phyloP scores from a whole-genome alignment of 2,888 invertebrate species.

The Sarcophaga subvicina region DNA sequence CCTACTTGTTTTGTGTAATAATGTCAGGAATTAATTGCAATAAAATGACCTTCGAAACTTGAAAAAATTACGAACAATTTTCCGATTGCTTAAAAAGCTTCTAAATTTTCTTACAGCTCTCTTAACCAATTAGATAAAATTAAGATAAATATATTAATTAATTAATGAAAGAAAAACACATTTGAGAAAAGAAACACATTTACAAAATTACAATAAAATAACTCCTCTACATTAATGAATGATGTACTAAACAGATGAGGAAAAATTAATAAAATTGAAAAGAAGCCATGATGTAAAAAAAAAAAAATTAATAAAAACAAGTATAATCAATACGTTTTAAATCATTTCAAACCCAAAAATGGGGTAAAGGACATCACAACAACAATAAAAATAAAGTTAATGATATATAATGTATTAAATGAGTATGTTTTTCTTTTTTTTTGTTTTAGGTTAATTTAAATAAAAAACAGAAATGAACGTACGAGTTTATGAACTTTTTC shows the following conservation, averaged over 20 bases:
- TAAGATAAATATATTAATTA: too few relatives aligned
- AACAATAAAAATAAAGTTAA: not conserved
- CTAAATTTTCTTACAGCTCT: too few relatives aligned
- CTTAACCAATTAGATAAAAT: too few relatives aligned
- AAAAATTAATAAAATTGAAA: constrained; percentile 45
- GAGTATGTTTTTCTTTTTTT: constrained; percentile 45
- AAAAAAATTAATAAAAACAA: constrained; percentile 46
- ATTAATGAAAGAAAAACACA: too few relatives aligned
- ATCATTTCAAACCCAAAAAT: not conserved
- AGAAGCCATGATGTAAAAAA: constrained; percentile 45
- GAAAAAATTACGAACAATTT: too few relatives aligned
- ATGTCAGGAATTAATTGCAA: too few relatives aligned
- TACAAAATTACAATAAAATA: not conserved
- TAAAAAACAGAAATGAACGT: constrained; percentile 80
- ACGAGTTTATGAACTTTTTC: constrained; percentile 93
- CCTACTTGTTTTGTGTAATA: too few relatives aligned
- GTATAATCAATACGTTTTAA: constrained; percentile 3
- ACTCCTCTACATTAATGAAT: constrained; percentile 1
- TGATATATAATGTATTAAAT: constrained; percentile 14
- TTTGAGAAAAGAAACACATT: not conserved
- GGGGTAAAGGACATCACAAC: not conserved
- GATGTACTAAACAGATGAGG: not conserved
- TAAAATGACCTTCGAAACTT: too few relatives aligned
- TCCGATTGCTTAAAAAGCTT: too few relatives aligned
- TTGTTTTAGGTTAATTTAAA: constrained; percentile 48